Conservation (phyloP, 2,113 vertebrate species). For the Equus przewalskii region DNA sequence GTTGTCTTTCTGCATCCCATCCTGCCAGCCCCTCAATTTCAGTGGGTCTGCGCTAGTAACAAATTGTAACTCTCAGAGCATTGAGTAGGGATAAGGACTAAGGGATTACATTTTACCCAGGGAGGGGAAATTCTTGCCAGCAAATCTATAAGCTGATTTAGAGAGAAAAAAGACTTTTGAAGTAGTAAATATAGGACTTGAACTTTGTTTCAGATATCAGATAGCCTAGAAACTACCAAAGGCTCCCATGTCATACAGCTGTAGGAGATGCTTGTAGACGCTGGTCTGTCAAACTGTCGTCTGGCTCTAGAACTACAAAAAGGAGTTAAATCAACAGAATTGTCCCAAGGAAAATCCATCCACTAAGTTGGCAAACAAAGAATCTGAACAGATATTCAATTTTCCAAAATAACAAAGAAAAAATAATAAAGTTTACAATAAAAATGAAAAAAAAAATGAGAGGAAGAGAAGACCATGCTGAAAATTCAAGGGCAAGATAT, state of each 20-base stretch:
- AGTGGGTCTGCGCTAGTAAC: not conserved
- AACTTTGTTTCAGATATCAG: not conserved
- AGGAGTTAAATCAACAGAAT: not conserved
- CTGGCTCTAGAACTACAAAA: not conserved
- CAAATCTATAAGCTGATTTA: not conserved
- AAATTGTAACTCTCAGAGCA: not conserved
- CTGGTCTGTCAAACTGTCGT: fast-evolving
- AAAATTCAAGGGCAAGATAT: not conserved
- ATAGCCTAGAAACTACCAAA: not conserved
- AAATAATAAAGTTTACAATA: not conserved
- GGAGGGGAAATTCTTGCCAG: not conserved
- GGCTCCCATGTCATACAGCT: fast-evolving
- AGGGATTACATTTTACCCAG: not conserved
- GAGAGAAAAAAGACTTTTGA: not conserved
- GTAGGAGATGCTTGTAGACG: not conserved
- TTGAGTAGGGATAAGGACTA: not conserved
- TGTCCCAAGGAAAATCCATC: not conserved
- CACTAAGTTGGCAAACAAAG: not conserved
- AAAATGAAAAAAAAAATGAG: not conserved
- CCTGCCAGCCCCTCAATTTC: fast-evolving
- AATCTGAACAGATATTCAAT: not conserved
- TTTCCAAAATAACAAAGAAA: not conserved
- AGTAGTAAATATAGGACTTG: not conserved
- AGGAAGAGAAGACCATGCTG: fast-evolving
- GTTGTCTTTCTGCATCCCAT: not conserved